Evolutionary conservation across 2,113 vertebrate genomes (phyloP), one percentile per base, ranked within the genome.

Genomic region (Reinhardtius hippoglossoides): DNA sequence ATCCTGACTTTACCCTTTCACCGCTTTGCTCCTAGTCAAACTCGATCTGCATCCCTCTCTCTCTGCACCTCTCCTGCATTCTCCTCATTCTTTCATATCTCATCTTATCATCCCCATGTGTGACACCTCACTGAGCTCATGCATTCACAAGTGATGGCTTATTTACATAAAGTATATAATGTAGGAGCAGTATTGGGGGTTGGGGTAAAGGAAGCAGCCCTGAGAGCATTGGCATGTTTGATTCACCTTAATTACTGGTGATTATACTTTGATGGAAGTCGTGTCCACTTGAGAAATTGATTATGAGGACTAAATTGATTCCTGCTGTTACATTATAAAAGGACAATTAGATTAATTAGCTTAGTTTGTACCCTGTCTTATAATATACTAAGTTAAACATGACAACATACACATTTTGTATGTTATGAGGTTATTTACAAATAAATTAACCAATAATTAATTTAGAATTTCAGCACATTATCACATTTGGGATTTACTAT

Each of bases 141-240:
- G 74, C 63, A 71, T 87, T 84, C 73, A 69, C 52, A 52, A 72
- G 73, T 67, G 71, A 85, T 82, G 57, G 67, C 63, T 74, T 87
- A 80, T 88, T 86, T 82, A 61, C 78, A 90, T 89, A 79, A 87
- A 81, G 71, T 64, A 77, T 79, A 75, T 65, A 50, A 62, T 40
- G 52, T 3, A 54, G 46, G 46, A 18, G 65, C 23, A 23, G 64
- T 10, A 27, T 3, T 3, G 48, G 35, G 18, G 15, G 27, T 9
- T 54, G 50, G 10, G 64, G 24, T 20, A 54, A 27, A 46, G 64
- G 67, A 23, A 23, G 31, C 44, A 62, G 60, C 56, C 63, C 20
- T 71, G 16, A 85, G 54, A 82, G 61, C 64, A 78, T 82, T 27
- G 73, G 44, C 66, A 26, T 67, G 57, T 48, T 62, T 74, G 37